Conservation (phyloP, 2,797 vertebrate species). For the Craterocephalus amniculus region DNA sequence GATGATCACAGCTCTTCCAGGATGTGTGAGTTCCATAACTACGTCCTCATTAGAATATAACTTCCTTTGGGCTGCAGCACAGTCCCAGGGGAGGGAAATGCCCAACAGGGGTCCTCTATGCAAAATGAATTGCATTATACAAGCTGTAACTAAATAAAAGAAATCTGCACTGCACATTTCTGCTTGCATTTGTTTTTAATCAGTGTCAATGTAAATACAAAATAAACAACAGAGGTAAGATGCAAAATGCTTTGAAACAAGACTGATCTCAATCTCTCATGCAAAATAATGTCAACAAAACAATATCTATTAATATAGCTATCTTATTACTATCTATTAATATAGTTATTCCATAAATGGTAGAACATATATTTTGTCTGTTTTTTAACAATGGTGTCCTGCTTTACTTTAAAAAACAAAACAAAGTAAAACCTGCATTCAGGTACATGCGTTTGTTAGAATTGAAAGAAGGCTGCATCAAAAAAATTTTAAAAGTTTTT, state of each 20-base stretch:
- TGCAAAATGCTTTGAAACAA: not conserved
- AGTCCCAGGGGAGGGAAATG: slow-evolving; percentile 81
- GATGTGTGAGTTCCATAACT: slow-evolving; percentile 83
- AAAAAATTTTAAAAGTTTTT: not conserved
- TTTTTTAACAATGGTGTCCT: not conserved
- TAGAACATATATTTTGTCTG: too few relatives aligned
- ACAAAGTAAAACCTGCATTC: too few relatives aligned
- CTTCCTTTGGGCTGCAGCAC: slow-evolving; percentile 81
- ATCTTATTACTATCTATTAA: too few relatives aligned
- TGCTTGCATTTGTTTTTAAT: not conserved
- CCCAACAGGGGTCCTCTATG: slow-evolving; percentile 83
- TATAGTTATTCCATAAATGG: too few relatives aligned
- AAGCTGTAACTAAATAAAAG: slow-evolving; percentile 16
- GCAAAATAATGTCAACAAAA: not conserved
- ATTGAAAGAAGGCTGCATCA: not conserved
- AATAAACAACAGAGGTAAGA: not conserved
- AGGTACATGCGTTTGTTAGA: not conserved
- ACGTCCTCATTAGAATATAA: slow-evolving; percentile 84
- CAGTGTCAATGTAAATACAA: not conserved
- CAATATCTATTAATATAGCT: too few relatives aligned
- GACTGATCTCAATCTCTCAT: not conserved
- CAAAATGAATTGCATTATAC: slow-evolving; percentile 65
- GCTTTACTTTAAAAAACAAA: too few relatives aligned
- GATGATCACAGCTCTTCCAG: slow-evolving; percentile 83
- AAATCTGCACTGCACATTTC: slow-evolving; percentile 7